A percentile compares a stretch with the other conserved stretches of the same genome.
These are phyloP conservation scores for Enteromius fasciolatus DNA, from an alignment of 2,797 vertebrate genomes.

Conservation along the genomic window DNA sequence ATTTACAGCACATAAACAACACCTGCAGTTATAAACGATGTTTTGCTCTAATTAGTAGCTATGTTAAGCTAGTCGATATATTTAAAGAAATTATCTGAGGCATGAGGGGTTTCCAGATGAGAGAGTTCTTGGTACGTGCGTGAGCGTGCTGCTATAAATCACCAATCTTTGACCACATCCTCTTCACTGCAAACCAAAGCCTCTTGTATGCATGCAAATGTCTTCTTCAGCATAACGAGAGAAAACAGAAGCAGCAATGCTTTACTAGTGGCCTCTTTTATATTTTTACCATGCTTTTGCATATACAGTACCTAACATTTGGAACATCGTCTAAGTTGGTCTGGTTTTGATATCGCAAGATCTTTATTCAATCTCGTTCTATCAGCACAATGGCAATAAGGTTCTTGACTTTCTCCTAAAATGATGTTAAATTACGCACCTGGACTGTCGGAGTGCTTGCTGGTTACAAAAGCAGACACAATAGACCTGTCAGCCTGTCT, in stretches of 20 bases:
- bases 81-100: not conserved
- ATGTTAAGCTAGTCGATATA: not conserved
- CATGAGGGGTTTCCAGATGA: not conserved
- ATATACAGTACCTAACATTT: not conserved
- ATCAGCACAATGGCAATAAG: not conserved
- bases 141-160: not conserved
- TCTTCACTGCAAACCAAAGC: slow-evolving; percentile 7
- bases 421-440: not conserved
- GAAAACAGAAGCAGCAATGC: not conserved
- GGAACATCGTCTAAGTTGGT: not conserved
- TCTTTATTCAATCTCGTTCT: not conserved
- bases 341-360: not conserved
- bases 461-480: slow-evolving; percentile 20
- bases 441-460: not conserved
- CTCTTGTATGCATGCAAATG: not conserved
- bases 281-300: not conserved
- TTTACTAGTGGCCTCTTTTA: too few species aligned
- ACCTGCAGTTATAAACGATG: not conserved
- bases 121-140: not conserved
- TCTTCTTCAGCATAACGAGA: not conserved
- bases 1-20: not conserved
- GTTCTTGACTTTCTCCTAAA: not conserved
- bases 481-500: not conserved
- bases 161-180: slow-evolving; percentile 33
- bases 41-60: too few species aligned